Percentiles rank a stretch among this genome's conserved stretches.
These are phyloP conservation scores for Stercorarius parasiticus DNA, from an alignment of 2,113 vertebrate genomes.

Conservation along the genomic window DNA sequence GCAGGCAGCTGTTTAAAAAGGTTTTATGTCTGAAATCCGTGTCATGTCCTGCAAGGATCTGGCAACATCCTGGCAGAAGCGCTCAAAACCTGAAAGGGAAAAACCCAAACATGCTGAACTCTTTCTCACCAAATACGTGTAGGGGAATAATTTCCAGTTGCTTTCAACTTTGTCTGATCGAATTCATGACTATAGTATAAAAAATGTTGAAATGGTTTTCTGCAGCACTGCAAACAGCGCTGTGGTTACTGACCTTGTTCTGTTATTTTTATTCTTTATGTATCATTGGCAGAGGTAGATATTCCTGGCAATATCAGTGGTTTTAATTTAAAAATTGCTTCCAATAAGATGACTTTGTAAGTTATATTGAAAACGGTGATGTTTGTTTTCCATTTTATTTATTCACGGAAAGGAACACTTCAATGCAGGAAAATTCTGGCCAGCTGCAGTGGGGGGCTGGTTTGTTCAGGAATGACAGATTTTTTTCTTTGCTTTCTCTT, in stretches of 20 bases:
- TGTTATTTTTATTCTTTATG: not conserved
- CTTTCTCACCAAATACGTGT: not conserved
- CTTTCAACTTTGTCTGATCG: not conserved
- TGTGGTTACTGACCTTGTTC: not conserved
- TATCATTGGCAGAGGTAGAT: not conserved
- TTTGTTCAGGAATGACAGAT: not conserved
- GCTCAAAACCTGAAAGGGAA: not conserved
- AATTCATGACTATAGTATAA: not conserved
- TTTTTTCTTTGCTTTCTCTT: not conserved
- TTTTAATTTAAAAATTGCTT: not conserved
- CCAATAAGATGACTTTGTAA: not conserved
- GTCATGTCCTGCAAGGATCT: not conserved
- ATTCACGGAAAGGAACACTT: not conserved
- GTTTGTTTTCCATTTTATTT: not conserved
- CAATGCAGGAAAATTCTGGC: not conserved
- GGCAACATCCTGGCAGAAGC: not conserved
- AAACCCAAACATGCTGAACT: not conserved
- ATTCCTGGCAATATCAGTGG: not conserved
- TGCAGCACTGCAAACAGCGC: not conserved
- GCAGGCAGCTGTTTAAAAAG: not conserved
- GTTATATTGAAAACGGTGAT: not conserved
- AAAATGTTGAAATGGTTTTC: not conserved
- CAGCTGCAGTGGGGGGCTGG: not conserved
- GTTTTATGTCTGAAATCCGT: not conserved
- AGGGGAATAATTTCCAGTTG: not conserved